A percentile compares a stretch with the other conserved stretches of the same genome.
Conservation (phyloP, 2,797 vertebrate species). For the Ambastaia sidthimunki region DNA sequence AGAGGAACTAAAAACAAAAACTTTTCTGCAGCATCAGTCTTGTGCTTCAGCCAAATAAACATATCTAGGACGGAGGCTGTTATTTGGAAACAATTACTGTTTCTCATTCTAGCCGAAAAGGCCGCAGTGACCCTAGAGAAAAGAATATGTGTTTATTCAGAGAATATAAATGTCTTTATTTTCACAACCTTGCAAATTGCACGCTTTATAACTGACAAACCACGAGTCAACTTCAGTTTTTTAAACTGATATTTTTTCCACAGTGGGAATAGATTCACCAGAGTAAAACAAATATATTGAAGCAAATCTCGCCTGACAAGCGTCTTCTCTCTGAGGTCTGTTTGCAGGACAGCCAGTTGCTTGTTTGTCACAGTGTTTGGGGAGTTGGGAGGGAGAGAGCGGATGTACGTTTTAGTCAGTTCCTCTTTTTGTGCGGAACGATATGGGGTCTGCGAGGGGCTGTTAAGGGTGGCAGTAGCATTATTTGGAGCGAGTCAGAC, state of each 20-base stretch:
- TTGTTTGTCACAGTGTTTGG: constrained; percentile 47
- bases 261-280: constrained; percentile 32
- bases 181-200: constrained; percentile 6
- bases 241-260: constrained; percentile 22
- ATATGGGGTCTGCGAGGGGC: constrained; percentile 57
- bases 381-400: constrained; percentile 34
- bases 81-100: constrained; percentile 47
- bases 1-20: background rate
- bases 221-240: constrained; percentile 23
- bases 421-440: constrained; percentile 63
- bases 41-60: constrained; percentile 23
- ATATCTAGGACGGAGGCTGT: constrained; percentile 28
- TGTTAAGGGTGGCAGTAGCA: constrained; percentile 50
- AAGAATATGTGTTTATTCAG: constrained; percentile 27
- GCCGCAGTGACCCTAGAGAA: constrained; percentile 25
- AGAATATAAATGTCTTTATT: constrained; percentile 42
- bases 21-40: constrained; percentile 4
- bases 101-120: constrained; percentile 38
- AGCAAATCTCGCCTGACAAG: background rate
- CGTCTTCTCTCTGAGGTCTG: constrained; percentile 21
- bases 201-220: constrained; percentile 24
- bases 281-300: constrained; percentile 47
- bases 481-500: constrained; percentile 61
- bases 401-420: constrained; percentile 60
- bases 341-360: constrained; percentile 22